Base-by-base conservation (phyloP, 2,797 vertebrate species). In the Melanotaenia maccullochi region DNA sequence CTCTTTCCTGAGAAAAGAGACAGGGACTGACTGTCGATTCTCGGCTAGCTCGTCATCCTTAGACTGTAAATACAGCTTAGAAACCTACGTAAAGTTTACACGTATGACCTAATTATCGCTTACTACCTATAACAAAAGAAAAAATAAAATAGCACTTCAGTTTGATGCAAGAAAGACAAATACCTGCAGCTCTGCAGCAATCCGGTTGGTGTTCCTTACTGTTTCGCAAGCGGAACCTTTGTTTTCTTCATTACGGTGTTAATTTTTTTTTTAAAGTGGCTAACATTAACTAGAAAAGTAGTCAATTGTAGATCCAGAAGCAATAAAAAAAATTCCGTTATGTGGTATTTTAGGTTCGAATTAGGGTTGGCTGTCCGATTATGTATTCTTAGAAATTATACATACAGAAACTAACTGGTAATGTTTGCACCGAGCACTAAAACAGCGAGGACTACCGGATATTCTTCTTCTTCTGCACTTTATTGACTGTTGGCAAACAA, bases 211-310 rank as follows among this genome's bases (percentile, higher is more conserved):
- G 74, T 54, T 75, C 65, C 60, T 25, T 52, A 11, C 20, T 73
- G 66, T 64, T 89, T 65, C 56, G 81, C 75, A 85, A 32, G 24
- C 83, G 90, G 89, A 92, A 84, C 84, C 70, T 76, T 85, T 64
- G 35, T 72, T 22, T 44, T 54, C 11, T 60, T 63, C 59, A 44
- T 81, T 18, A 56, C 78, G 51, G 70, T 84, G 78, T 87, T 88
- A 83, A 81, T 68, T 28, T 30, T 36, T 30, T 36, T 28, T 5
- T 3, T 16, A 25, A 14, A 57, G 9, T 5, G 12, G 13, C 63
- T 68, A 79, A 60, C 9, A 25, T 9, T 32, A 52, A 6, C 22
- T 0, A 33, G 3, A 14, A 0, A 35, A 0, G 1, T 13, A 32
- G 16, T 52, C 28, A 20, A 35, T 0, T 9, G 4, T 20, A 0